phyloP scores from a whole-genome alignment of 1,140 invertebrate genomes.

The Telenomus remus region DNA sequence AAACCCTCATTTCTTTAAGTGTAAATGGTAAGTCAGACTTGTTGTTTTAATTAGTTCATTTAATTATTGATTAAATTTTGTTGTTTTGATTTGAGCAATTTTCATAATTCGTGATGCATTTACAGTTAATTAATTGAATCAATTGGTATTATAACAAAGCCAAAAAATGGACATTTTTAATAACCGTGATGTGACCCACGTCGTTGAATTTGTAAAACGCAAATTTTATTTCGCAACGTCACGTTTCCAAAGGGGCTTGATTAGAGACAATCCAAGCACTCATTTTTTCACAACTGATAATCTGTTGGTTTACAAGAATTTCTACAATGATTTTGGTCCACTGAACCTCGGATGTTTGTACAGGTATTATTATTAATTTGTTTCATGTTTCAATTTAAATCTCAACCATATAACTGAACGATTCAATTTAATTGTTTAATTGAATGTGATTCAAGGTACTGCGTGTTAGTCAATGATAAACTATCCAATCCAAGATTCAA shows the following conservation, averaged over 20 bases:
- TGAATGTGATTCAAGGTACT: conserved; percentile 76
- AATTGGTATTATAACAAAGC: neutral
- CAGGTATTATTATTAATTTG: conserved; percentile 66
- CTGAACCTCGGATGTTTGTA: conserved; percentile 86
- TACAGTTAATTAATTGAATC: too few relatives aligned
- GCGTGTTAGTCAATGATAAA: conserved; percentile 82
- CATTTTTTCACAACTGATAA: conserved; percentile 84
- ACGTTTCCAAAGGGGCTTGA: conserved; percentile 65
- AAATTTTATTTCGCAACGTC: conserved; percentile 82
- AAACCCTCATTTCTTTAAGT: neutral
- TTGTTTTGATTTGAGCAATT: too few relatives aligned
- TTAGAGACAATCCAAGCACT: conserved; percentile 75
- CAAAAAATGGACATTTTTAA: conserved; percentile 49
- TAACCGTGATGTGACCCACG: conserved; percentile 58
- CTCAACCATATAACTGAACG: too few relatives aligned
- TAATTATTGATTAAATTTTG: too few relatives aligned
- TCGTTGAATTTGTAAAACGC: conserved; percentile 72
- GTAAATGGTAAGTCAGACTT: too few relatives aligned
- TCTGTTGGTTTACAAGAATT: conserved; percentile 85
- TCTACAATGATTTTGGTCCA: conserved; percentile 89
- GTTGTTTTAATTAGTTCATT: neutral
- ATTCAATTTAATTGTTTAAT: conserved; percentile 10
- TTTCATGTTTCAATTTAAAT: too few relatives aligned
- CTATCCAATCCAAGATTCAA: conserved; percentile 75
- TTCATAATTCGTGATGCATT: too few relatives aligned